A percentile compares a stretch with the other conserved stretches of the same genome.
Evolutionary conservation across 2,113 vertebrate genomes (phyloP).

Genomic region (Chloroceryle aenea): DNA sequence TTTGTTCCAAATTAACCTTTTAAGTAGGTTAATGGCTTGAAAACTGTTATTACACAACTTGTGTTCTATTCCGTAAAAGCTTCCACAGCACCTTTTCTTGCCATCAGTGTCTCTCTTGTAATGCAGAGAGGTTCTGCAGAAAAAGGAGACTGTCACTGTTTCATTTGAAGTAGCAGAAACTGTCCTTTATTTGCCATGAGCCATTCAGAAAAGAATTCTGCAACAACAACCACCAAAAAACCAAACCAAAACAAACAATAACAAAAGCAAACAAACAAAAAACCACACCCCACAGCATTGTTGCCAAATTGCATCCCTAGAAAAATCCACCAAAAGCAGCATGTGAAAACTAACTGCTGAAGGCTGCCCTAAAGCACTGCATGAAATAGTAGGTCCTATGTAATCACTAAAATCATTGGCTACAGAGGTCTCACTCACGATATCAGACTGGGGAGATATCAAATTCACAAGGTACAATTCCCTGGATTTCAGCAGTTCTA

Average conservation of each 20-base stretch:
- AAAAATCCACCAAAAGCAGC: background rate
- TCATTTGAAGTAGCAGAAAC: background rate
- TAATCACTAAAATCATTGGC: background rate
- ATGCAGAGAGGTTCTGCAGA: background rate
- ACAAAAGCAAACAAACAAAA: no score
- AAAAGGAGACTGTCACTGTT: background rate
- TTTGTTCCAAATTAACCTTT: conserved; percentile 71
- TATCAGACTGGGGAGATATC: no score
- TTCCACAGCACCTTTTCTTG: conserved; percentile 25
- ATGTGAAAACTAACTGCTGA: background rate
- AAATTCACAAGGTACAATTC: background rate
- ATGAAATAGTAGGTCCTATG: background rate
- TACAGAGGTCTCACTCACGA: background rate
- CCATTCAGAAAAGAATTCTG: background rate
- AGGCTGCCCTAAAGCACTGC: background rate
- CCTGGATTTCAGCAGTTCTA: background rate
- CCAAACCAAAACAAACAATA: no score
- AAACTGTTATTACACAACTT: conserved; percentile 61
- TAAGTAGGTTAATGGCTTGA: conserved; percentile 66
- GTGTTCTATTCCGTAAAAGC: conserved; percentile 24
- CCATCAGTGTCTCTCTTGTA: conserved; percentile 4
- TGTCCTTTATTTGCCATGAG: background rate
- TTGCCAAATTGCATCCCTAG: background rate
- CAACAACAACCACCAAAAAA: background rate
- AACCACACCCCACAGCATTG: background rate